phyloP scores from a whole-genome alignment of 1,140 invertebrate species.

The Eumaeus atala region DNA sequence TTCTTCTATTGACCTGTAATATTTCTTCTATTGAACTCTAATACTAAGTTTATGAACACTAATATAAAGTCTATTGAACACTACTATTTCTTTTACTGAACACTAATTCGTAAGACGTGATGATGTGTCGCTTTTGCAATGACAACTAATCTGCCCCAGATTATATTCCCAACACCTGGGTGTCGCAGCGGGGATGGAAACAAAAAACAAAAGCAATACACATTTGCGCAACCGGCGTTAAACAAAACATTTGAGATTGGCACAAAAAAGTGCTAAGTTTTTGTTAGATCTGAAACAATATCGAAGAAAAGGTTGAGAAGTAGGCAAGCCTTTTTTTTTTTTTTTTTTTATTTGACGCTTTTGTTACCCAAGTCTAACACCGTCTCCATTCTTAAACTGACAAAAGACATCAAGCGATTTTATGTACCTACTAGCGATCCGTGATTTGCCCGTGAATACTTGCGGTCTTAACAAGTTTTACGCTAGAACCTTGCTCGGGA shows the following conservation, averaged over 20 bases:
- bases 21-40: too few species aligned
- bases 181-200: neutral
- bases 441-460: too few species aligned
- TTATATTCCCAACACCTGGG: slow-evolving; percentile 1
- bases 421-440: too few species aligned
- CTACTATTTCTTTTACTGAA: slow-evolving; percentile 1
- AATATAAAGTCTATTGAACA: neutral
- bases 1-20: too few species aligned
- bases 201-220: slow-evolving; percentile 1
- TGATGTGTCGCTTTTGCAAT: neutral
- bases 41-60: neutral
- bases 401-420: too few species aligned
- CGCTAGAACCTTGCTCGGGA: too few species aligned
- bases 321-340: neutral
- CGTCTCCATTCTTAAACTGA: too few species aligned
- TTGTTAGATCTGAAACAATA: too few species aligned
- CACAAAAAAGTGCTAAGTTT: too few species aligned
- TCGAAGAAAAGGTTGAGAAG: too few species aligned
- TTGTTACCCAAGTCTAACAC: too few species aligned
- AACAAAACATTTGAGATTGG: neutral
- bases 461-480: too few species aligned
- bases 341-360: neutral
- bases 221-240: neutral
- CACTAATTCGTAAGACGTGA: neutral
- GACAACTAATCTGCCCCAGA: slow-evolving; percentile 7